Evolutionary conservation across 1,140 invertebrate species (phyloP).

Genomic region (Pogonognathellus flavescens): DNA sequence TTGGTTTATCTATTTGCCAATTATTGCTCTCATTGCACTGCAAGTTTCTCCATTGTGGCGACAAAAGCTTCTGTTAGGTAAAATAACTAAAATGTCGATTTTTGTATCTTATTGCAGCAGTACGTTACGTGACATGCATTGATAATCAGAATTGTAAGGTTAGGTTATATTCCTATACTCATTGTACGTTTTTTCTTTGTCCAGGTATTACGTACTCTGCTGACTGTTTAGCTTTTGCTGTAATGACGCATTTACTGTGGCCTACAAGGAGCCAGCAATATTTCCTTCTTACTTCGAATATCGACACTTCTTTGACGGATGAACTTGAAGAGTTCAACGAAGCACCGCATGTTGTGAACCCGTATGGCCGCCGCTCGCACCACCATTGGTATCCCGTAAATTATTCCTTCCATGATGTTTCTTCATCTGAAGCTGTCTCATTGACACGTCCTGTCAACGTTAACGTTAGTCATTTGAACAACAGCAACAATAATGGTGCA

Average conservation of each 20-base stretch:
- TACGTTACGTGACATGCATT: too few species aligned
- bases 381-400: constrained; percentile 53
- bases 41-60: constrained; percentile 95
- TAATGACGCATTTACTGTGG: constrained; percentile 94
- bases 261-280: constrained; percentile 92
- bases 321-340: constrained; percentile 93
- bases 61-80: constrained; percentile 92
- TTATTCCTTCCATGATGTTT: constrained; percentile 63
- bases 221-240: constrained; percentile 92
- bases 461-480: neutral
- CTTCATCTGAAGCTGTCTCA: constrained; percentile 63
- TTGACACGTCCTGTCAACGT: constrained; percentile 53
- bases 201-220: constrained; percentile 93
- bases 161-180: too few species aligned
- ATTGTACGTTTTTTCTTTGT: too few species aligned
- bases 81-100: too few species aligned
- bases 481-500: constrained; percentile 17
- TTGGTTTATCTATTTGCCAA: constrained; percentile 97
- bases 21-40: constrained; percentile 91
- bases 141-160: too few species aligned
- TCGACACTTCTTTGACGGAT: constrained; percentile 79
- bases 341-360: constrained; percentile 87
- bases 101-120: too few species aligned
- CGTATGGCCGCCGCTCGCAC: constrained; percentile 58
- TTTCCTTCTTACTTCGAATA: constrained; percentile 80